Percentiles rank a stretch among this genome's conserved stretches.
Evolutionary conservation across 2,888 invertebrate genomes (phyloP).

Genomic region (Dendrolimus houi): DNA sequence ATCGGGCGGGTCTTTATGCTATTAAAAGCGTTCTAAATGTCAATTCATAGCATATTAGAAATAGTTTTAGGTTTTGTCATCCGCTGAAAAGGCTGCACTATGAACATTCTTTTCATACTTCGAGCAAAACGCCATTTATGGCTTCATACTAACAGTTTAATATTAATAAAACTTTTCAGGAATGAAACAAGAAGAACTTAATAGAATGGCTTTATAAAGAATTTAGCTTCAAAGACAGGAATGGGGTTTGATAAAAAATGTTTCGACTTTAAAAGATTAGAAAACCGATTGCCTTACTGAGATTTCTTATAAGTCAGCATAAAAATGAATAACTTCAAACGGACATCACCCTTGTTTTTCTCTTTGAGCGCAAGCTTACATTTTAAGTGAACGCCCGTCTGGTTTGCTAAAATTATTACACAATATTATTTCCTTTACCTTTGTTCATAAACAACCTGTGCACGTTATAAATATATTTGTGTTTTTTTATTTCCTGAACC

Average conservation of each 20-base stretch:
- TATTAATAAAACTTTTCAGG: constrained; percentile 1
- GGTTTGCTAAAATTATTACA: background rate
- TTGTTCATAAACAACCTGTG: constrained; percentile 5
- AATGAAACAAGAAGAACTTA: constrained; percentile 11
- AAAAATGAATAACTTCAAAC: constrained; percentile 24
- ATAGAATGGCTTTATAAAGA: background rate
- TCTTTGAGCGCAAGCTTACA: constrained; percentile 13
- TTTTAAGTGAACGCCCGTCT: constrained; percentile 6
- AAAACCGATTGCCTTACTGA: constrained; percentile 16
- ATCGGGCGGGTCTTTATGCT: background rate
- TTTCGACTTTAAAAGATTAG: constrained; percentile 11
- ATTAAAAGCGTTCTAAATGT: background rate
- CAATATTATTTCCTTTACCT: background rate
- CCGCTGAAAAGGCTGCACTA: constrained; percentile 20
- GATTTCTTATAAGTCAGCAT: constrained; percentile 20
- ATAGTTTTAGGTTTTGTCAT: constrained; percentile 10
- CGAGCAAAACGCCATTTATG: background rate
- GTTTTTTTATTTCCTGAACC: too few relatives aligned
- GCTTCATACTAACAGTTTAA: background rate
- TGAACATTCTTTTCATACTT: constrained; percentile 21
- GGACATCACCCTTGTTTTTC: constrained; percentile 18
- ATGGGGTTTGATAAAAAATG: background rate
- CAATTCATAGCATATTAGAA: background rate
- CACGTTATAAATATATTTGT: too few relatives aligned
- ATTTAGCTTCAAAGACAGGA: background rate